phyloP scores from a whole-genome alignment of 2,113 vertebrate species.

The Anseranas semipalmata region DNA sequence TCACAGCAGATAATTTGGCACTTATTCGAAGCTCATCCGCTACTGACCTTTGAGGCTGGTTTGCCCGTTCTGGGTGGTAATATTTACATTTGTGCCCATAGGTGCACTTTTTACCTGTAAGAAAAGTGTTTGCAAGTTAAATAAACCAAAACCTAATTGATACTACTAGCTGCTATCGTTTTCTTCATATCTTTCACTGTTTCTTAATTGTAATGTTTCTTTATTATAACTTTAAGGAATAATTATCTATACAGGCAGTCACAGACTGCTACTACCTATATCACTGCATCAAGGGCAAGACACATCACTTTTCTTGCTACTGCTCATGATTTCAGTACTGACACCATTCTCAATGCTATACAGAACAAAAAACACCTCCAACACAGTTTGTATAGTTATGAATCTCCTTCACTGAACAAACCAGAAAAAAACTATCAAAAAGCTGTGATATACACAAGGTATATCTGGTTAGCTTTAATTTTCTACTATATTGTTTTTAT shows the following conservation, averaged over 20 bases:
- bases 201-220: not conserved
- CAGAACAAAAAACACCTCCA: not conserved
- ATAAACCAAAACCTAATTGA: not conserved
- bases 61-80: slow-evolving; percentile 97
- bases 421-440: not conserved
- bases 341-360: not conserved
- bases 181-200: not conserved
- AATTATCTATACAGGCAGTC: not conserved
- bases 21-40: slow-evolving; percentile 98
- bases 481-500: not conserved
- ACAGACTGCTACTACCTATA: not conserved
- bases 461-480: not conserved
- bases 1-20: slow-evolving; percentile 96
- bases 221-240: not conserved
- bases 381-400: not conserved
- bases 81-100: slow-evolving; percentile 99
- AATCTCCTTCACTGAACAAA: not conserved
- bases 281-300: not conserved
- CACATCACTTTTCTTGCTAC: not conserved
- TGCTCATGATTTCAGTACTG: not conserved
- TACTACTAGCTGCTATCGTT: not conserved
- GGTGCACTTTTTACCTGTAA: slow-evolving; percentile 97
- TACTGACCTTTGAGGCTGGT: slow-evolving; percentile 93
- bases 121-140: slow-evolving; percentile 49
- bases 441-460: not conserved